A percentile compares a stretch with the other conserved stretches of the same genome.
phyloP scores from a whole-genome alignment of 2,888 invertebrate species.

The Geotrupes spiniger region DNA sequence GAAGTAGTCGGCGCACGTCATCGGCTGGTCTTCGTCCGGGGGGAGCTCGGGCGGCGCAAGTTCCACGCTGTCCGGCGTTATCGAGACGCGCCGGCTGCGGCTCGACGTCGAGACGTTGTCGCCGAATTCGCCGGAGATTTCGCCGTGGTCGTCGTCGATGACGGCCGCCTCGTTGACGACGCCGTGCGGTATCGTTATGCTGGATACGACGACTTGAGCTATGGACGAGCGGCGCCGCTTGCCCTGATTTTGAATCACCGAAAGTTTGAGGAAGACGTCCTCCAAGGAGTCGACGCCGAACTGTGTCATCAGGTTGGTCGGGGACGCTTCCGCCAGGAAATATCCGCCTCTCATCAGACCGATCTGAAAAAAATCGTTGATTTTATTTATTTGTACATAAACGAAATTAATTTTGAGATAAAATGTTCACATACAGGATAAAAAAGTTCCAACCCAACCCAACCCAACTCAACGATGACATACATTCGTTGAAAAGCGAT shows the following conservation, averaged over 20 bases:
- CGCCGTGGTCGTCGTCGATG: slow-evolving; percentile 66
- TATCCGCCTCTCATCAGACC: slow-evolving; percentile 81
- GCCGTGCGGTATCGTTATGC: slow-evolving; percentile 63
- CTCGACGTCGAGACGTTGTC: slow-evolving; percentile 80
- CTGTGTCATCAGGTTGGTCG: slow-evolving; percentile 65
- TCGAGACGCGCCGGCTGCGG: slow-evolving; percentile 60
- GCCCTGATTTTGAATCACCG: slow-evolving; percentile 77
- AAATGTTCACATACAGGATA: too few relatives aligned
- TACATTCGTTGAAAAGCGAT: too few relatives aligned
- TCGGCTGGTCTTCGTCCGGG: slow-evolving; percentile 62
- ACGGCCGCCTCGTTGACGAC: slow-evolving; percentile 63
- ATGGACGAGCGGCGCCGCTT: slow-evolving; percentile 78
- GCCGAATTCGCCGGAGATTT: slow-evolving; percentile 85
- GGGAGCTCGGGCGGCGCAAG: slow-evolving; percentile 60
- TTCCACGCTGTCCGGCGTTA: slow-evolving; percentile 54
- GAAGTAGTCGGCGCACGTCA: slow-evolving; percentile 54
- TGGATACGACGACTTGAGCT: slow-evolving; percentile 70
- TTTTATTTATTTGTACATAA: too few relatives aligned
- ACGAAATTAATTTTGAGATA: too few relatives aligned
- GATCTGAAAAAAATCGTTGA: slow-evolving; percentile 62
- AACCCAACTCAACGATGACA: too few relatives aligned
- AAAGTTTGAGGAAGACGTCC: slow-evolving; percentile 77
- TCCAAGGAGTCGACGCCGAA: slow-evolving; percentile 74
- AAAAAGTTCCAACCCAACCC: too few relatives aligned
- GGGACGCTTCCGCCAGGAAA: slow-evolving; percentile 82